Base-by-base conservation (phyloP, 53 echinoderm and acorn worm genomes). In the Echinometra lucunter region DNA sequence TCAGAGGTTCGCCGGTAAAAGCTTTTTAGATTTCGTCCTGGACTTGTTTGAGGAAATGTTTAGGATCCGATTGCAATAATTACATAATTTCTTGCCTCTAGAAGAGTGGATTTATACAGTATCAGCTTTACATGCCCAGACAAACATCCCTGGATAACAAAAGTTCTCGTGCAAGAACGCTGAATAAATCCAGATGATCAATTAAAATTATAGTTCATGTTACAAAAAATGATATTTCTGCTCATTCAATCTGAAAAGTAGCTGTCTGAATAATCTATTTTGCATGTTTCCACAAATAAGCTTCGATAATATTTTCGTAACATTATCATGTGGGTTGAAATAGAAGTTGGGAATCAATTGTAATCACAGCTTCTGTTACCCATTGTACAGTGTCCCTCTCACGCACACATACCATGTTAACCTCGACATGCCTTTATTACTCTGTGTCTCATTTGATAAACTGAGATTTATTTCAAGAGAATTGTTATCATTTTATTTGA, bases 51-150 rank as follows among this genome's bases (percentile, higher is more conserved):
- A 91, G 91, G 91, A 91, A 91, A 91, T 91, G 45, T 91, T 91
- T 44, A 67, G 91, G 58, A 91, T 91, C 91, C 91, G 91, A 91
- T 91, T 91, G 91, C 91, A 45, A 91, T 91, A 58, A 67, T 89
- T 60, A 60, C 89, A 89, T 89, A 89, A 89, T 89, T 57, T 89
- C 89, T 89, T 89, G 89, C 89, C 89, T 57, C 58, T 89, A 60
- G 89, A 57, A 47, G 21, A 58, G 37, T 27, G 49, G 89, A 37
- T 89, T 89, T 89, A 60, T 58, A 58, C 89, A 89, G 89, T 58
- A 89, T 89, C 89, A 19, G 9, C 35, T 15, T 89, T 58, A 89
- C 89, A 30, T 60, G 58, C 10, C 37, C 60, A 38, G 58, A 58
- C 60, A 89, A 89, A 89, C 89, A 60, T 57, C 6, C 28, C 30